Evolutionary conservation across 2,113 vertebrate genomes (phyloP).

Genomic region (Reinhardtius hippoglossoides): DNA sequence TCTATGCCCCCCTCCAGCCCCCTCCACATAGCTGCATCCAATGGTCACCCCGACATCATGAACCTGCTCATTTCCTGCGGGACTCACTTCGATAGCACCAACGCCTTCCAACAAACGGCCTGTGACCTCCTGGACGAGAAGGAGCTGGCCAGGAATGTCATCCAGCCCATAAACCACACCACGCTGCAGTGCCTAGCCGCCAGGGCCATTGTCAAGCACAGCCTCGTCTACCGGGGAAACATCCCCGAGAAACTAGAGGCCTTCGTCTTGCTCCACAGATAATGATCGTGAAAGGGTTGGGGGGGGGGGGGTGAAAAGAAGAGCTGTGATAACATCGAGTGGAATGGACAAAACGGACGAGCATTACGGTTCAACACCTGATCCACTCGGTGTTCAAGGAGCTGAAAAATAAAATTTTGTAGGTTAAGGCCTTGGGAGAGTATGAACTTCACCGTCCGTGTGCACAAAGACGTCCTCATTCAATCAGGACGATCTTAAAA

Average conservation of each 20-base stretch:
- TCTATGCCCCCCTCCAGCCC: constrained; percentile 77
- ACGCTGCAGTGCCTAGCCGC: constrained; percentile 98
- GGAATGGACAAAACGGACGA: not conserved
- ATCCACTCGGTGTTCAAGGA: constrained; percentile 30
- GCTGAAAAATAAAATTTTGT: constrained; percentile 20
- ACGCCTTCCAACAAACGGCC: constrained; percentile 92
- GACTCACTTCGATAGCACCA: constrained; percentile 98
- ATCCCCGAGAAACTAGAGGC: constrained; percentile 97
- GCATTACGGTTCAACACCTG: constrained; percentile 7
- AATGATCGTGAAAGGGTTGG: constrained; percentile 67
- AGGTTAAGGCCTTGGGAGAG: constrained; percentile 27
- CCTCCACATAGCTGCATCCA: constrained; percentile 93
- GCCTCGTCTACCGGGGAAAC: constrained; percentile 89
- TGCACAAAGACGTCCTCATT: constrained; percentile 44
- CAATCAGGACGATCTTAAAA: constrained; percentile 19
- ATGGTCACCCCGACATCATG: constrained; percentile 98
- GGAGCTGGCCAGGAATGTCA: constrained; percentile 95
- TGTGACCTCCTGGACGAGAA: constrained; percentile 96
- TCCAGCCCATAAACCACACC: constrained; percentile 98
- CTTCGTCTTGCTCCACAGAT: constrained; percentile 97
- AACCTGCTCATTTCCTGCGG: constrained; percentile 95
- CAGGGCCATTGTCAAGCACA: constrained; percentile 91
- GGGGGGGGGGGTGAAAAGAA: not conserved
- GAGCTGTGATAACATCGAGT: not conserved
- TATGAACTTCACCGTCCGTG: constrained; percentile 12